phyloP scores from a whole-genome alignment of 2,797 vertebrate species.

The Clarias platycephalus region DNA sequence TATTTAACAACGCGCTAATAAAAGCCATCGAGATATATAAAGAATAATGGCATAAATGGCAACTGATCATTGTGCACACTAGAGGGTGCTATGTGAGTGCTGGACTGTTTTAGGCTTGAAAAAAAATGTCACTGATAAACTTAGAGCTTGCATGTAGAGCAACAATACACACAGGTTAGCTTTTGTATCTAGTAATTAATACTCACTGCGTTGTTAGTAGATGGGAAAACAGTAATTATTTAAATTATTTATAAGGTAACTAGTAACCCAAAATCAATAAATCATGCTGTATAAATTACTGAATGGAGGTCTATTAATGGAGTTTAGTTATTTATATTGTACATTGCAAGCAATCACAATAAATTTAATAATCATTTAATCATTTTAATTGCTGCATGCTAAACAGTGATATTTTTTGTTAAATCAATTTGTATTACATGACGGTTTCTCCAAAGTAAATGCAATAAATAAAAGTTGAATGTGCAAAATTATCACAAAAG shows the following conservation, averaged over 20 bases:
- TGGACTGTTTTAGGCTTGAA: not conserved
- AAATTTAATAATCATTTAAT: too few relatives aligned
- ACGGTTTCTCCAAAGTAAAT: too few relatives aligned
- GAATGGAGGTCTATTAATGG: not conserved
- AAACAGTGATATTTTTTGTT: too few relatives aligned
- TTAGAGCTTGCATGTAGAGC: too few relatives aligned
- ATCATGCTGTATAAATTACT: not conserved
- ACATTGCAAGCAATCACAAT: too few relatives aligned
- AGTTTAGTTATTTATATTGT: too few relatives aligned
- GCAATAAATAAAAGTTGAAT: too few relatives aligned
- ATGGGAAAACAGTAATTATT: not conserved
- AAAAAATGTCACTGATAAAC: not conserved
- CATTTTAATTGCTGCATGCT: too few relatives aligned
- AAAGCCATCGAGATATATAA: not conserved
- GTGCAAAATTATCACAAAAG: too few relatives aligned
- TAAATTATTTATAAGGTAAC: not conserved
- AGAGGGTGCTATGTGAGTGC: slow-evolving; percentile 45
- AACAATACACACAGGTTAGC: not conserved
- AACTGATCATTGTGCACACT: slow-evolving; percentile 28
- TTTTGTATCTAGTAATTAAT: not conserved
- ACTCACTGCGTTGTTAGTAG: not conserved
- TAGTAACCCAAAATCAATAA: not conserved
- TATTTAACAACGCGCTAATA: not conserved
- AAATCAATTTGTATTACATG: too few relatives aligned
- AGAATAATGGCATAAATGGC: too few relatives aligned